phyloP scores from a whole-genome alignment of 2,797 vertebrate genomes.

The Bucorvus abyssinicus region DNA sequence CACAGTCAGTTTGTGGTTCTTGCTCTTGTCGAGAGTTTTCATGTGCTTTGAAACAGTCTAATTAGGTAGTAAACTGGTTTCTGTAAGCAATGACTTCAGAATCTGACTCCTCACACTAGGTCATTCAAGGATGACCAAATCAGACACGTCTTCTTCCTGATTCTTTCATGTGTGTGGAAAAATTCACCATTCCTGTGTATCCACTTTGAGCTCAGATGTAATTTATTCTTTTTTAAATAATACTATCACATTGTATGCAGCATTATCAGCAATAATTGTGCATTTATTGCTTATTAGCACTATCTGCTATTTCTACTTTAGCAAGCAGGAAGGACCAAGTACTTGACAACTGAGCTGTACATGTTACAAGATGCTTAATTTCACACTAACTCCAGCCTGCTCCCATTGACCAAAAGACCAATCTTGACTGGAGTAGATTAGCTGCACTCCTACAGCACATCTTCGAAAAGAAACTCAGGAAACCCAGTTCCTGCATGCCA shows the following conservation, averaged over 20 bases:
- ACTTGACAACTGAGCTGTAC: not conserved
- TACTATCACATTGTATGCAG: not conserved
- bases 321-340: not conserved
- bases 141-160: not conserved
- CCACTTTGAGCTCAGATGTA: too few species aligned
- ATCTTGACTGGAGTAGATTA: not conserved
- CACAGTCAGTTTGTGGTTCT: not conserved
- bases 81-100: not conserved
- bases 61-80: not conserved
- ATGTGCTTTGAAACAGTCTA: not conserved
- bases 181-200: not conserved
- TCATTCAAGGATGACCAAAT: not conserved
- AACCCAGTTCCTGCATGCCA: not conserved
- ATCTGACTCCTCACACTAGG: not conserved
- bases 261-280: not conserved
- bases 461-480: not conserved
- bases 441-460: not conserved
- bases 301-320: not conserved
- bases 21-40: not conserved
- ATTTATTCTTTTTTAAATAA: not conserved
- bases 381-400: not conserved
- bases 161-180: not conserved
- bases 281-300: not conserved
- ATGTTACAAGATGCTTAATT: not conserved
- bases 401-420: not conserved